Conservation (phyloP, 2,888 invertebrate species). For the Hoplodrina blanda region DNA sequence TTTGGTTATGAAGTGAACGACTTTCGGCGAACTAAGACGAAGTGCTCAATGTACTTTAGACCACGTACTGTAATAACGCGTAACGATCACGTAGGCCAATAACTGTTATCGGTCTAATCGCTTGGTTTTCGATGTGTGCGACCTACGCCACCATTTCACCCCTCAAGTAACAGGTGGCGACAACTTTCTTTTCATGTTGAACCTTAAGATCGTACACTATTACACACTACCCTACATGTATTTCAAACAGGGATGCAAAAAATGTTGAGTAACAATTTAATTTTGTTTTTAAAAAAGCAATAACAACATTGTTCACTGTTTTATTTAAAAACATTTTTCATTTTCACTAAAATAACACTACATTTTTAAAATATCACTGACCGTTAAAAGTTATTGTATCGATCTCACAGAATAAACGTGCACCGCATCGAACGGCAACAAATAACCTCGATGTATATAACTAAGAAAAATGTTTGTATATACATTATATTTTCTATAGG, state of each 20-base stretch:
- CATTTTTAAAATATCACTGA: background rate
- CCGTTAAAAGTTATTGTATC: constrained; percentile 21
- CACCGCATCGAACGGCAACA: constrained; percentile 8
- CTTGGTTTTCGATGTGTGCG: constrained; percentile 29
- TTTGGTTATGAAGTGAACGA: constrained; percentile 29
- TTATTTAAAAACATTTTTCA: too few species aligned
- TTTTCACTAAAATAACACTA: background rate
- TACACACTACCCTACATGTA: background rate
- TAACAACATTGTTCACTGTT: too few species aligned
- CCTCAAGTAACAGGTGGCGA: constrained; percentile 61
- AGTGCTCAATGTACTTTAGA: constrained; percentile 23
- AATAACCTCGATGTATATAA: constrained; percentile 19
- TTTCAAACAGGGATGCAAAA: too few species aligned
- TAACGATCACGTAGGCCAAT: constrained; percentile 38
- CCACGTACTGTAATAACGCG: constrained; percentile 51
- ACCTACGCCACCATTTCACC: constrained; percentile 17
- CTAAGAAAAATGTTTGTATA: constrained; percentile 37
- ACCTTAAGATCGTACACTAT: background rate
- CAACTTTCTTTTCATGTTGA: constrained; percentile 13
- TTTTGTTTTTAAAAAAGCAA: too few species aligned
- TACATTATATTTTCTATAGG: constrained; percentile 34
- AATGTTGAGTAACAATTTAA: too few species aligned
- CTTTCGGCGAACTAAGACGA: constrained; percentile 17
- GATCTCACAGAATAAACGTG: background rate
- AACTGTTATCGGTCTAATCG: constrained; percentile 48